These are phyloP conservation scores for Tuta absoluta DNA, from an alignment of 2,888 invertebrate species.

Conservation along the genomic window DNA sequence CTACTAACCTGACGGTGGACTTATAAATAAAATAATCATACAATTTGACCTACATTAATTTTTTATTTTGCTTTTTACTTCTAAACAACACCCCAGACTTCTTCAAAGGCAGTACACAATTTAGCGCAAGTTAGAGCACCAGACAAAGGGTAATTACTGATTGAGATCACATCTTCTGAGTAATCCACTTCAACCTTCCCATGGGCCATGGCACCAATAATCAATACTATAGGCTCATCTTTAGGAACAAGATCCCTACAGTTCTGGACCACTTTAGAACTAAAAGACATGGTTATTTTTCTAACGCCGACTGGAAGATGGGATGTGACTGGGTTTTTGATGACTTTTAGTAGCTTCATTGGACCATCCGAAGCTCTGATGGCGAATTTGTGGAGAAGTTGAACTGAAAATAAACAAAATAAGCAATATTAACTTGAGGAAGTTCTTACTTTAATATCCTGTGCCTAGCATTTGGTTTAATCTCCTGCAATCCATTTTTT, in stretches of 20 bases:
- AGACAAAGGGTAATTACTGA: constrained; percentile 98
- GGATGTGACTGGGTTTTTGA: constrained; percentile 96
- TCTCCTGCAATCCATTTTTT: no score
- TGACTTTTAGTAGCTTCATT: constrained; percentile 95
- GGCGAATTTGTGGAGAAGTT: constrained; percentile 96
- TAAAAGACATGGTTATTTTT: constrained; percentile 95
- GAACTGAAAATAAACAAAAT: constrained; percentile 84
- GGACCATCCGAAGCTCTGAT: constrained; percentile 95
- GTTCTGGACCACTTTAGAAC: constrained; percentile 85
- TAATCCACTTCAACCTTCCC: constrained; percentile 95
- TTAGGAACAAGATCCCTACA: constrained; percentile 90
- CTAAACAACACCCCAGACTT: constrained; percentile 90
- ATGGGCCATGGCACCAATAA: constrained; percentile 98
- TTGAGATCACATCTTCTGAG: constrained; percentile 93
- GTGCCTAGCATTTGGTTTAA: no score
- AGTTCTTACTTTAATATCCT: neutral
- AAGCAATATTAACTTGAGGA: neutral
- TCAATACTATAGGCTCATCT: constrained; percentile 92
- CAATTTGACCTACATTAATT: neutral
- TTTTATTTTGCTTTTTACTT: constrained; percentile 14
- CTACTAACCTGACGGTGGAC: no score
- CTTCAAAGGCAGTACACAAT: constrained; percentile 96
- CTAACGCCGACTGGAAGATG: constrained; percentile 97
- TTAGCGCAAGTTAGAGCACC: constrained; percentile 98
- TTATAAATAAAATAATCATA: neutral